A percentile compares a stretch with the other conserved stretches of the same genome.
phyloP scores from a whole-genome alignment of 1,140 invertebrate species.

The Diploscapter pachys region DNA sequence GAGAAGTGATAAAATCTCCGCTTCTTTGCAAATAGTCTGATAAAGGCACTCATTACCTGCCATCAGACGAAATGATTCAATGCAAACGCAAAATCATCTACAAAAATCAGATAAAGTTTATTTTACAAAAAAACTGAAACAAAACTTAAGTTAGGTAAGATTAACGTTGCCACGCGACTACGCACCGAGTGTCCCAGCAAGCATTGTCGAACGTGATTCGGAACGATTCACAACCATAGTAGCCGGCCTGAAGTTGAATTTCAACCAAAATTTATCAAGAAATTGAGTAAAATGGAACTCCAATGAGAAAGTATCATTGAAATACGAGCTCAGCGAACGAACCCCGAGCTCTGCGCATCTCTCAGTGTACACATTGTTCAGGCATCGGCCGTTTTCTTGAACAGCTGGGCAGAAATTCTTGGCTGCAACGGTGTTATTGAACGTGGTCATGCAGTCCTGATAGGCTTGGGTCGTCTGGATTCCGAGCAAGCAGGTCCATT shows the following conservation, averaged over 20 bases:
- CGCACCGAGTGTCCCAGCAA: constrained; percentile 27
- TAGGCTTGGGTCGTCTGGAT: constrained; percentile 17
- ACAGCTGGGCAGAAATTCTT: constrained; percentile 26
- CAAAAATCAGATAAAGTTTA: too few relatives aligned
- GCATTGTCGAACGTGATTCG: constrained; percentile 28
- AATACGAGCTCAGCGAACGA: not conserved
- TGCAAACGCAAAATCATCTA: too few relatives aligned
- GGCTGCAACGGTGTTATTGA: constrained; percentile 16
- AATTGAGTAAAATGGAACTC: not conserved
- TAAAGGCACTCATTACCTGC: too few relatives aligned
- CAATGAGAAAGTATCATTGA: too few relatives aligned
- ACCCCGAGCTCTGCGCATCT: constrained; percentile 8
- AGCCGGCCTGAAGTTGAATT: constrained; percentile 11
- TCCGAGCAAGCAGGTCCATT: constrained; percentile 14
- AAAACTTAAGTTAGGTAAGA: too few relatives aligned
- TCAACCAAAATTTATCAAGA: not conserved
- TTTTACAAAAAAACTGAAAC: too few relatives aligned
- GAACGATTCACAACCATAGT: constrained; percentile 29
- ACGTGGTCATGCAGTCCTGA: constrained; percentile 6
- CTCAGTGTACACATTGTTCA: constrained; percentile 21
- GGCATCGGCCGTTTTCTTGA: constrained; percentile 10
- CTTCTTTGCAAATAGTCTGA: too few relatives aligned
- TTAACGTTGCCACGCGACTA: not conserved
- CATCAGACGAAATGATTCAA: too few relatives aligned
- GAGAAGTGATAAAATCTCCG: too few relatives aligned